A percentile compares a stretch with the other conserved stretches of the same genome.
Evolutionary conservation across 2,797 vertebrate genomes (phyloP).

Genomic region (Typhlichthys subterraneus): DNA sequence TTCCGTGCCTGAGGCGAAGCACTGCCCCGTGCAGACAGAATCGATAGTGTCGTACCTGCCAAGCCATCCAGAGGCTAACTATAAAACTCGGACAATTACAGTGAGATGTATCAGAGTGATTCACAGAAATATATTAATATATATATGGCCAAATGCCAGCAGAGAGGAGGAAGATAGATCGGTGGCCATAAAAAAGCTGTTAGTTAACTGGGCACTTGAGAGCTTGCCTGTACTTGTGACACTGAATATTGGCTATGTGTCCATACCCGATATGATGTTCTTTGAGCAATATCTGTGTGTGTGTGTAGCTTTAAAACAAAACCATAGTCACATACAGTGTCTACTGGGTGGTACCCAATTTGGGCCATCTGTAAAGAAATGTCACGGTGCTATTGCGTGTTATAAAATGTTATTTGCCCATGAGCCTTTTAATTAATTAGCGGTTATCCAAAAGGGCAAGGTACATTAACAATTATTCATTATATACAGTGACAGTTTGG

Average conservation of each 20-base stretch:
- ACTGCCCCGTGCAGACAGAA: slow-evolving; percentile 54
- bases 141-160: slow-evolving; percentile 41
- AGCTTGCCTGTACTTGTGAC: slow-evolving; percentile 22
- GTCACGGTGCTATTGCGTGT: not conserved
- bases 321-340: not conserved
- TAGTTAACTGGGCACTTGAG: slow-evolving; percentile 51
- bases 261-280: slow-evolving; percentile 7
- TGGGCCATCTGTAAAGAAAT: not conserved
- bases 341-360: not conserved
- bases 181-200: slow-evolving; percentile 39
- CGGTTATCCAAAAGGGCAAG: no score
- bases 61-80: slow-evolving; percentile 50
- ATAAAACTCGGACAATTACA: slow-evolving; percentile 64
- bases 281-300: slow-evolving; percentile 12
- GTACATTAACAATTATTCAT: no score
- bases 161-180: slow-evolving; percentile 34
- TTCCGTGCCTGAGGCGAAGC: slow-evolving; percentile 48
- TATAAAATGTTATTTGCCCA: slow-evolving; percentile 6
- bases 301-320: not conserved
- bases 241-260: slow-evolving; percentile 8
- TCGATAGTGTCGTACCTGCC: slow-evolving; percentile 50
- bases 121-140: slow-evolving; percentile 52
- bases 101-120: slow-evolving; percentile 48
- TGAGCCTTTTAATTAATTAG: not conserved
- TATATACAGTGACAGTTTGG: no score